Conservation (phyloP, 2,797 vertebrate genomes). For the Sebastes matsubarae region DNA sequence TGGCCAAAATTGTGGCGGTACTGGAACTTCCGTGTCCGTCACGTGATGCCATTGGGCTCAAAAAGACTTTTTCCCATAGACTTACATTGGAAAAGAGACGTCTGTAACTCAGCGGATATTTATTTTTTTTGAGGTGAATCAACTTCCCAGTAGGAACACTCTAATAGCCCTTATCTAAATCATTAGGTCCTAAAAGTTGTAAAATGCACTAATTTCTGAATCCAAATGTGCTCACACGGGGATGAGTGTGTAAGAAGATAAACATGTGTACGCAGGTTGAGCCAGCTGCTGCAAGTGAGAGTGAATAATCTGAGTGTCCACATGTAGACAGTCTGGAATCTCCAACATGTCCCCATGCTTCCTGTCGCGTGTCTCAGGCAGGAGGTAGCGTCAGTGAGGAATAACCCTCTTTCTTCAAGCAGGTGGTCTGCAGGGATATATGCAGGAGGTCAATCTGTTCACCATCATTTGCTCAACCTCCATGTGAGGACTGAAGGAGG, state of each 20-base stretch:
- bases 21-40: too few relatives aligned
- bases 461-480: background rate
- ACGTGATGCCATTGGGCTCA: too few relatives aligned
- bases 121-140: too few relatives aligned
- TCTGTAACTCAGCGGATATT: too few relatives aligned
- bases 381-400: background rate
- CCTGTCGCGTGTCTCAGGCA: background rate
- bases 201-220: too few relatives aligned
- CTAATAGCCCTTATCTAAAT: too few relatives aligned
- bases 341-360: background rate
- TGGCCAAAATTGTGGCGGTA: too few relatives aligned
- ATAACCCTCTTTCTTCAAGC: background rate
- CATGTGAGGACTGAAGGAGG: background rate
- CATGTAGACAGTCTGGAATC: constrained; percentile 21
- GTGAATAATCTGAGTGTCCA: background rate
- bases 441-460: background rate
- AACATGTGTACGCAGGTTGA: background rate
- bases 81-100: too few relatives aligned
- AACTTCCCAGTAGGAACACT: too few relatives aligned
- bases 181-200: too few relatives aligned
- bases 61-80: too few relatives aligned
- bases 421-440: background rate
- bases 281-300: constrained; percentile 10
- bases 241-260: background rate
- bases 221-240: background rate